Conservation (phyloP, 2,113 vertebrate genomes). For the Gavia stellata region DNA sequence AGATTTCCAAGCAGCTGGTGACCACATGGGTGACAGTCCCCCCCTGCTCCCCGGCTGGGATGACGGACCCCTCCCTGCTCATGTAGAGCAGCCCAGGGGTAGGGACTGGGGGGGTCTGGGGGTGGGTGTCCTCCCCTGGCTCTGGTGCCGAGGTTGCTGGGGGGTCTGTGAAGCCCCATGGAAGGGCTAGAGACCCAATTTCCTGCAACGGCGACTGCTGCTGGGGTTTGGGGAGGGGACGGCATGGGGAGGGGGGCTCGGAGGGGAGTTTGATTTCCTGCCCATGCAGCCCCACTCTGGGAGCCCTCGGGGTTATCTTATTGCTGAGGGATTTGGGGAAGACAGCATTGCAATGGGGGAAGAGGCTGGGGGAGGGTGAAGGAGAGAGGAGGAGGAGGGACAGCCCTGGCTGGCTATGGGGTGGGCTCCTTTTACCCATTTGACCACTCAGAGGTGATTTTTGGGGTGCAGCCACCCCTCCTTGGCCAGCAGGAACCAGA, state of each 20-base stretch:
- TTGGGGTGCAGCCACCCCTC: background rate
- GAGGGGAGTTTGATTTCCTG: background rate
- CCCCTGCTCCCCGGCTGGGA: background rate
- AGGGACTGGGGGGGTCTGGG: background rate
- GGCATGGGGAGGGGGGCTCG: fast-evolving
- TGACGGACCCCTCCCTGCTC: background rate
- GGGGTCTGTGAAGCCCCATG: background rate
- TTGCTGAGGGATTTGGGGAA: background rate
- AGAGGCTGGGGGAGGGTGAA: background rate
- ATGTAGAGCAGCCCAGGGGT: background rate
- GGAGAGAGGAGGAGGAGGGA: background rate
- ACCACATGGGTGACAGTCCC: slow-evolving; percentile 32
- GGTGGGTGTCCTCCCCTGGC: background rate
- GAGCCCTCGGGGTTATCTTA: background rate
- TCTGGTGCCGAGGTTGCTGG: background rate
- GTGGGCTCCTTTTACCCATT: background rate
- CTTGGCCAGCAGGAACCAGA: background rate
- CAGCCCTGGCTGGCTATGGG: too few species aligned
- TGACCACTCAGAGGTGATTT: background rate
- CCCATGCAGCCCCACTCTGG: background rate
- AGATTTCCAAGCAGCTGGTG: slow-evolving; percentile 61
- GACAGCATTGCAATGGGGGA: background rate
- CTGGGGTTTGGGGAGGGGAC: background rate
- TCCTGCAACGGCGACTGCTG: background rate
- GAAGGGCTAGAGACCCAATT: background rate